A percentile compares a stretch with the other conserved stretches of the same genome.
These are phyloP conservation scores for Leptothorax acervorum DNA, from an alignment of 2,888 invertebrate species.

Conservation along the genomic window DNA sequence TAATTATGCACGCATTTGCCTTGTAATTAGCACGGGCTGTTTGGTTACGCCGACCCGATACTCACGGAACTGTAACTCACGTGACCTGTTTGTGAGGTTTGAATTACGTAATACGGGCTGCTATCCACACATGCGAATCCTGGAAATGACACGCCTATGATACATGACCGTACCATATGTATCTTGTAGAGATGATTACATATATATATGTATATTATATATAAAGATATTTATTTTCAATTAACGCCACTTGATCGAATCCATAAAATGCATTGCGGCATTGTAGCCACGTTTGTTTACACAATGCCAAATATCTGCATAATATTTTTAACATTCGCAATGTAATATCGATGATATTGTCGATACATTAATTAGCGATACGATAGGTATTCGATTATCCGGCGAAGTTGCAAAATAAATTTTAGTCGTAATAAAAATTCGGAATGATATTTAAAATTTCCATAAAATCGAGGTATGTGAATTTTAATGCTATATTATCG, in stretches of 20 bases:
- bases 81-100: constrained; percentile 73
- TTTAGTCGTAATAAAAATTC: constrained; percentile 3
- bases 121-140: constrained; percentile 56
- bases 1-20: constrained; percentile 73
- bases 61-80: constrained; percentile 72
- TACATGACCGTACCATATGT: constrained; percentile 58
- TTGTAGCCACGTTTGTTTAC: not conserved
- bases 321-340: not conserved
- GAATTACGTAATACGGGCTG: constrained; percentile 72
- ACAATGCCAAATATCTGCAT: not conserved
- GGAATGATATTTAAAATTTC: not conserved
- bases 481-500: constrained; percentile 9
- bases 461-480: constrained; percentile 6
- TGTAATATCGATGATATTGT: not conserved
- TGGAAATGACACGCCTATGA: constrained; percentile 74
- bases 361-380: constrained; percentile 29
- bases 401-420: not conserved
- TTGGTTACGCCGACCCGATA: constrained; percentile 69
- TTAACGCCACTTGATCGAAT: constrained; percentile 31
- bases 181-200: constrained; percentile 35
- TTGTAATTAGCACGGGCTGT: constrained; percentile 72
- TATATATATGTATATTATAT: not conserved
- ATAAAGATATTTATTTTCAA: constrained; percentile 42
- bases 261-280: constrained; percentile 1
- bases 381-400: constrained; percentile 19